Conservation (phyloP, 2,888 invertebrate genomes). For the Plusia festucae region DNA sequence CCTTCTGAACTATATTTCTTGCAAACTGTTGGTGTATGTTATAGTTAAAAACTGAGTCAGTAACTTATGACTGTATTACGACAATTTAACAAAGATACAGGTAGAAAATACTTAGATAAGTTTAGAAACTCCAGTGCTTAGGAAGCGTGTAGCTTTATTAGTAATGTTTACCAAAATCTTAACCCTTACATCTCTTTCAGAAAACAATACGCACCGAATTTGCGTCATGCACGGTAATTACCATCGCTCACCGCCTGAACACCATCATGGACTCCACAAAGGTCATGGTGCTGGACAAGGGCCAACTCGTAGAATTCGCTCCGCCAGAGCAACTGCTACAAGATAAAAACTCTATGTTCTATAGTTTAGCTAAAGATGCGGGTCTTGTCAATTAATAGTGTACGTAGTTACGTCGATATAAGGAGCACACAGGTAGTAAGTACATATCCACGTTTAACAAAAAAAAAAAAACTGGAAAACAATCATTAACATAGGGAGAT, state of each 20-base stretch:
- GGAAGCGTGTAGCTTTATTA: too few species aligned
- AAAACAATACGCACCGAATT: conserved; percentile 97
- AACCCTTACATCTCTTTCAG: conserved; percentile 73
- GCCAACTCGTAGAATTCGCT: conserved; percentile 94
- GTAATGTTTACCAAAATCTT: too few species aligned
- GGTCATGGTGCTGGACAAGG: conserved; percentile 95
- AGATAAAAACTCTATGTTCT: conserved; percentile 87
- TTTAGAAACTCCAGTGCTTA: too few species aligned
- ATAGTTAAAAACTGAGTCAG: too few species aligned
- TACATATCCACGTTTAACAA: not conserved
- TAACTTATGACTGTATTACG: too few species aligned
- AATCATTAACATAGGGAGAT: too few species aligned
- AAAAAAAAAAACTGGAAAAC: too few species aligned
- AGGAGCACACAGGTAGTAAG: not conserved
- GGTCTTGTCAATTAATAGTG: conserved; percentile 89
- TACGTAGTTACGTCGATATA: conserved; percentile 3
- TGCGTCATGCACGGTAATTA: conserved; percentile 95
- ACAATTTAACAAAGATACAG: too few species aligned
- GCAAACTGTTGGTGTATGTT: too few species aligned
- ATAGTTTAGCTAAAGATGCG: conserved; percentile 96
- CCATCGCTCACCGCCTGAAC: conserved; percentile 97
- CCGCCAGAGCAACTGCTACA: conserved; percentile 91
- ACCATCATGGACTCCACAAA: conserved; percentile 97
- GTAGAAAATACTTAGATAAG: too few species aligned
- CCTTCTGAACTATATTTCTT: too few species aligned